Evolutionary conservation across 2,797 vertebrate genomes (phyloP).

Genomic region (Brachymystax lenok): DNA sequence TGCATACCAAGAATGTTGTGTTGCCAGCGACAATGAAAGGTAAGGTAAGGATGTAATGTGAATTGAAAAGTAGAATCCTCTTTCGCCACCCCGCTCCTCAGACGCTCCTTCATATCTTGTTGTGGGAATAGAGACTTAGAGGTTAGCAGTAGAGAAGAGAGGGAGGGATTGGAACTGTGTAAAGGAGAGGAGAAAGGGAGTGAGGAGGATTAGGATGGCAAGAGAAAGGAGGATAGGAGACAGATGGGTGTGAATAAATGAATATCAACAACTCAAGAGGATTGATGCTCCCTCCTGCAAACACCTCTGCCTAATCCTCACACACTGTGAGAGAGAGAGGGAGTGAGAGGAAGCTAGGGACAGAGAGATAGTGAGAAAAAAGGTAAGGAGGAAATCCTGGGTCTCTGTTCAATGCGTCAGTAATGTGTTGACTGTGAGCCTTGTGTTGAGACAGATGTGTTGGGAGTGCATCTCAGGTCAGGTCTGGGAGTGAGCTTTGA

Average conservation of each 20-base stretch:
- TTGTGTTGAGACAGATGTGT: neutral
- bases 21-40: too few relatives aligned
- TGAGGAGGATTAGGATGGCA: slow-evolving; percentile 19
- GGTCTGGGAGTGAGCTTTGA: too few relatives aligned
- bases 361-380: slow-evolving; percentile 24
- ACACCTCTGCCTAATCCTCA: slow-evolving; percentile 75
- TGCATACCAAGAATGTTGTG: too few relatives aligned
- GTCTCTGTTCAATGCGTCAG: slow-evolving; percentile 12
- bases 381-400: slow-evolving; percentile 29
- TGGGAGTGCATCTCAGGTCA: neutral
- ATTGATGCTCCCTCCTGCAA: slow-evolving; percentile 66
- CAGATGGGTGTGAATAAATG: slow-evolving; percentile 74
- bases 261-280: slow-evolving; percentile 72
- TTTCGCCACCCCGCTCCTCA: too few relatives aligned
- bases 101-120: too few relatives aligned
- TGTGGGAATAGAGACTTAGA: neutral
- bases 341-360: slow-evolving; percentile 11
- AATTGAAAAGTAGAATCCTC: too few relatives aligned
- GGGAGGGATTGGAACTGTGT: slow-evolving; percentile 39
- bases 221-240: slow-evolving; percentile 48
- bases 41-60: too few relatives aligned
- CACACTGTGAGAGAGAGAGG: slow-evolving; percentile 47
- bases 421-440: slow-evolving; percentile 4
- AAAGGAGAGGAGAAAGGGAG: slow-evolving; percentile 26
- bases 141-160: slow-evolving; percentile 32